Percentiles rank a stretch among this genome's conserved stretches.
These are phyloP conservation scores for Nanger granti DNA, from an alignment of 2,113 vertebrate species.

Conservation along the genomic window DNA sequence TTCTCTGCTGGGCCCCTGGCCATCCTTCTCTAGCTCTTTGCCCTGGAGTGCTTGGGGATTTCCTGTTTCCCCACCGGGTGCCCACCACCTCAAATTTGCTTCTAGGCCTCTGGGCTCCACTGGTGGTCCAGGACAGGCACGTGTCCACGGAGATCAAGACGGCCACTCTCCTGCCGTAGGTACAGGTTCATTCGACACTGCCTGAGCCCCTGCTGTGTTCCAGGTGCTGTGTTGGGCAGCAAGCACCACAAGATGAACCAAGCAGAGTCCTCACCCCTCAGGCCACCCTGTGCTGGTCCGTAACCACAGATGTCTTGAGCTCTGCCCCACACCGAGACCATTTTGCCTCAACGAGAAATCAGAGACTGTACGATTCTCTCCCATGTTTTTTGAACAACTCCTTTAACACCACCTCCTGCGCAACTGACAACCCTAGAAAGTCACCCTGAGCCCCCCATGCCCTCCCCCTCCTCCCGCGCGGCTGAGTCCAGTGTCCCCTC, in stretches of 20 bases:
- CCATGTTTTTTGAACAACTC: not conserved
- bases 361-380: not conserved
- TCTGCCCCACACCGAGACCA: not conserved
- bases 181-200: not conserved
- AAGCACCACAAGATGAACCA: not conserved
- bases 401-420: fast-evolving
- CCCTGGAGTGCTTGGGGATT: too few species aligned
- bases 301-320: fast-evolving
- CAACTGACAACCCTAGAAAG: not conserved
- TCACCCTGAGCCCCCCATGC: not conserved
- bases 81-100: not conserved
- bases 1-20: not conserved
- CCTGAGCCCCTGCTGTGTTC: not conserved
- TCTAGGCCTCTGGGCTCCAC: not conserved
- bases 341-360: not conserved
- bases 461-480: not conserved
- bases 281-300: not conserved
- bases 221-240: not conserved
- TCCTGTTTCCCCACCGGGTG: not conserved
- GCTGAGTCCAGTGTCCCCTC: fast-evolving
- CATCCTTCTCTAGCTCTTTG: not conserved
- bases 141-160: not conserved
- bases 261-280: not conserved
- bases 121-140: not conserved
- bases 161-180: not conserved